Evolutionary conservation across 2,797 vertebrate species (phyloP), one percentile per base, ranked within the genome.

Genomic region (Merluccius polli): DNA sequence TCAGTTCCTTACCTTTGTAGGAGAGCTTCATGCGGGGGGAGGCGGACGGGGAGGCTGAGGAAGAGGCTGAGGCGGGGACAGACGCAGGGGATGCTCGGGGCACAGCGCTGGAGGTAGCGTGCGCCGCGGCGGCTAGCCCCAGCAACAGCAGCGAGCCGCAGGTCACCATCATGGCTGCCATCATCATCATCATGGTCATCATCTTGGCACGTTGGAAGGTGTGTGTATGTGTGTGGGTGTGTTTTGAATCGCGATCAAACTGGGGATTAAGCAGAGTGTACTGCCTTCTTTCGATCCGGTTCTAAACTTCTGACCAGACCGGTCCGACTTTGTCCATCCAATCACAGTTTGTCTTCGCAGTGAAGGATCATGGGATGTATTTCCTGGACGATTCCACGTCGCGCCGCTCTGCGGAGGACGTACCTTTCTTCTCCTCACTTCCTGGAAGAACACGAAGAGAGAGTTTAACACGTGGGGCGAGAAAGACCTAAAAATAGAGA

Each of bases 11-110:
- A 95, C 94, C 94, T 93, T 94, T 94, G 79, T 94, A 93, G 2
- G 92, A 92, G 74, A 95, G 90, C 88, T 94, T 95, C 93, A 95
- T 94, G 35, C 94, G 92, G 0, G 94, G 93, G n/a, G 93, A 87
- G 13, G 90, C 79, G 0, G 27, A 2, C 18, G 73, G 81, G 48
- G 82, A 73, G 0, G 76, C 73, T 10, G 73, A 41, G 12, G 63
- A 71, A 21, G 78, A 48, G 32, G 87, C 84, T 1, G 86, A 73
- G 4, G 82, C 79, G 1, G 86, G 76, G 2, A 83, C 78, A 0
- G 84, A 77, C 1, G 88, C 77, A 9, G 77, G 2, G 11, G 86
- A 79, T 73, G 88, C 69, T 38, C 63, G 9, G 16, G 79, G 75
- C 69, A 72, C 1, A 12, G 79, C 24, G 1, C 18, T 81, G 70